Percentiles rank a stretch among this genome's conserved stretches.
Conservation (phyloP, 37 sponge, comb jelly and placozoan species). For the Oopsacas minuta region DNA sequence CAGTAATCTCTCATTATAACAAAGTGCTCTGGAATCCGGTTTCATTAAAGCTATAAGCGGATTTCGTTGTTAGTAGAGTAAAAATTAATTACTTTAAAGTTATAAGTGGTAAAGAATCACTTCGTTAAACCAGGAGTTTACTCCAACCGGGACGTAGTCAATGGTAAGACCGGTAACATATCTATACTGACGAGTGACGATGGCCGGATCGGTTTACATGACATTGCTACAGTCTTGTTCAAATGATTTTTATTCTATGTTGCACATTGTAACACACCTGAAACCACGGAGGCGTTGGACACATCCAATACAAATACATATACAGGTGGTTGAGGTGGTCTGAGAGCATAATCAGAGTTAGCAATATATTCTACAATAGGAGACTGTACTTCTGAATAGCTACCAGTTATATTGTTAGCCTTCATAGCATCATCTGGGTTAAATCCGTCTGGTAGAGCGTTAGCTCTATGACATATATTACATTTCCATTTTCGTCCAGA, state of each 20-base stretch:
- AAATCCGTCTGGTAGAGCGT: conserved; percentile 21
- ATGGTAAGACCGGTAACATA: too few relatives aligned
- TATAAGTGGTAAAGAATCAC: too few relatives aligned
- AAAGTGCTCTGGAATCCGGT: too few relatives aligned
- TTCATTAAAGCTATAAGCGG: too few relatives aligned
- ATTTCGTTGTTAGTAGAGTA: too few relatives aligned
- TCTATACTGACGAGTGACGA: too few relatives aligned
- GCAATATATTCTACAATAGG: conserved; percentile 83
- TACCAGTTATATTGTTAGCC: not conserved
- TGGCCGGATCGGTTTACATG: too few relatives aligned
- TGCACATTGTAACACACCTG: conserved; percentile 37
- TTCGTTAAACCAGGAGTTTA: too few relatives aligned
- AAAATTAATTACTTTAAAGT: too few relatives aligned
- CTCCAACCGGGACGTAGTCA: not conserved
- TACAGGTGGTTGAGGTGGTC: conserved; percentile 50
- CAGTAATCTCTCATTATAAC: too few relatives aligned
- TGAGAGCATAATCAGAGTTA: conserved; percentile 84
- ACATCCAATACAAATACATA: conserved; percentile 85
- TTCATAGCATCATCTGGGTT: not conserved
- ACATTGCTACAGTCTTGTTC: too few relatives aligned
- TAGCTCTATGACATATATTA: conserved; percentile 83
- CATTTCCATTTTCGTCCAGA: conserved; percentile 82
- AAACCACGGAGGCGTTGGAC: conserved; percentile 43
- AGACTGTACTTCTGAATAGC: conserved; percentile 44
- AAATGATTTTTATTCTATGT: too few relatives aligned